These are phyloP conservation scores for Leptopilina syphax DNA, from an alignment of 2,888 invertebrate species.

Conservation along the genomic window DNA sequence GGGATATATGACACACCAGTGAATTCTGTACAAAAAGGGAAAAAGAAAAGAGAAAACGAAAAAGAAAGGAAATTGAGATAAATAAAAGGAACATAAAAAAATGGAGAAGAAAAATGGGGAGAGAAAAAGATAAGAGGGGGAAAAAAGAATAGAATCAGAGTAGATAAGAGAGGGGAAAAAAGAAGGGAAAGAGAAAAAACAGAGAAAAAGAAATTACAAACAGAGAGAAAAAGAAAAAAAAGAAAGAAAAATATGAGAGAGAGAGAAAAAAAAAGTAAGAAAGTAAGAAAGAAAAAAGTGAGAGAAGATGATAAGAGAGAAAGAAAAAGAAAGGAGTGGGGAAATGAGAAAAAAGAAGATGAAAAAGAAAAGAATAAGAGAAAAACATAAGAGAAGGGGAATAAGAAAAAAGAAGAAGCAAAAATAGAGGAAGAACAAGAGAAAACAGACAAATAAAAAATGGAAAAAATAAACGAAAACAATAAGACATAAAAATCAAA, in stretches of 20 bases:
- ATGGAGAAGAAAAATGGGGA: background rate
- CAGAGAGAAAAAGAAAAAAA: too few relatives aligned
- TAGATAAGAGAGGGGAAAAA: background rate
- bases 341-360: background rate
- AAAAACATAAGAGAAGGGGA: background rate
- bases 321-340: background rate
- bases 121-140: background rate
- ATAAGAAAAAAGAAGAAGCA: too few relatives aligned
- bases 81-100: conserved; percentile 12
- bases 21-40: background rate
- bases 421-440: too few relatives aligned
- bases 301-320: too few relatives aligned
- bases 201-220: background rate
- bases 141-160: background rate
- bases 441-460: too few relatives aligned
- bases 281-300: too few relatives aligned
- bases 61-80: conserved; percentile 25
- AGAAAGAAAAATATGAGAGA: too few relatives aligned
- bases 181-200: background rate
- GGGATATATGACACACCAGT: conserved; percentile 25
- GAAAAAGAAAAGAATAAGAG: too few relatives aligned
- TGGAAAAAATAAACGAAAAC: too few relatives aligned
- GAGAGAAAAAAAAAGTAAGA: too few relatives aligned
- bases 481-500: too few relatives aligned
- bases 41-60: background rate